Conservation (phyloP, 2,113 vertebrate species). For the Centropus bengalensis region DNA sequence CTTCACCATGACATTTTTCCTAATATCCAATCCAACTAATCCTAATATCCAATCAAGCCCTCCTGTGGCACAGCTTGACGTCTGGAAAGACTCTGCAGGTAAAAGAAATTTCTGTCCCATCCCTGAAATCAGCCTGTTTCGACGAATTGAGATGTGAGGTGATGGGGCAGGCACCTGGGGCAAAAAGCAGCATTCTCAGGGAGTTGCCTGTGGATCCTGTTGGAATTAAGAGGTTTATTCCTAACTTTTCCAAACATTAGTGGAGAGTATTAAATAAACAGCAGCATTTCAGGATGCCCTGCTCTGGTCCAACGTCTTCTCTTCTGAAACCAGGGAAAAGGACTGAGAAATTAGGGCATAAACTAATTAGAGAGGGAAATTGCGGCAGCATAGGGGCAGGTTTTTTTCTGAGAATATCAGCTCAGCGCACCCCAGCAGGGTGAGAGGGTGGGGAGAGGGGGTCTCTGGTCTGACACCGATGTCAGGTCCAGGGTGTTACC, state of each 20-base stretch:
- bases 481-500: neutral
- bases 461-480: neutral
- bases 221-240: conserved; percentile 54
- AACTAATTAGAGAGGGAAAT: neutral
- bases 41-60: too few species aligned
- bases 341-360: neutral
- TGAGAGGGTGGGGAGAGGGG: neutral
- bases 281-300: neutral
- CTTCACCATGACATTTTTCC: too few species aligned
- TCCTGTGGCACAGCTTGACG: too few species aligned
- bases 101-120: neutral
- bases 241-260: neutral
- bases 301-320: neutral
- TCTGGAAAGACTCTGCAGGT: neutral
- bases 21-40: too few species aligned
- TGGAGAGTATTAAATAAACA: neutral
- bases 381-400: neutral
- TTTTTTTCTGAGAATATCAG: neutral
- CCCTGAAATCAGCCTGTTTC: neutral
- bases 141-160: neutral
- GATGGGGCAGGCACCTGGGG: conserved; percentile 5
- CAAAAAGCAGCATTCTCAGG: neutral
- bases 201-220: neutral
- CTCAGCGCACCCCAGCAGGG: neutral
- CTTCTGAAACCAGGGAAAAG: neutral